Percentiles rank a stretch among this genome's conserved stretches.
These are phyloP conservation scores for Oreotrochilus melanogaster DNA, from an alignment of 2,113 vertebrate genomes.

Conservation along the genomic window DNA sequence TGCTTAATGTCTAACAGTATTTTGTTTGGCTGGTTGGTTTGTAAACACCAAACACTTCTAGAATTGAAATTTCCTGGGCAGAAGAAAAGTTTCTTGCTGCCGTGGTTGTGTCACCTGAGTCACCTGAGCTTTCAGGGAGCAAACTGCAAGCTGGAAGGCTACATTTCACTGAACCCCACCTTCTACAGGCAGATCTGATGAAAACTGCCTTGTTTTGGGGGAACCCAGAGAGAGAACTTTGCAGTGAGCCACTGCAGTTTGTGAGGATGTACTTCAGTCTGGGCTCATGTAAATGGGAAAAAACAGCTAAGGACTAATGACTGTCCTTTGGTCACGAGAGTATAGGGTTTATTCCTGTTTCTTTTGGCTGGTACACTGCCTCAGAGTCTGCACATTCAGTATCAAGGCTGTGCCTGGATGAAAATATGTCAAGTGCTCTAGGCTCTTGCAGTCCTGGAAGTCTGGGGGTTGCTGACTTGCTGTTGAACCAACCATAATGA, in stretches of 20 bases:
- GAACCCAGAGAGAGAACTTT: background rate
- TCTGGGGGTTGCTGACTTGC: background rate
- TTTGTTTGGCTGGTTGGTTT: background rate
- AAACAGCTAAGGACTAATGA: background rate
- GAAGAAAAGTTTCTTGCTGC: background rate
- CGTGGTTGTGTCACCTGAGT: background rate
- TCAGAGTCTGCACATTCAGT: background rate
- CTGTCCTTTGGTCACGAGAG: background rate
- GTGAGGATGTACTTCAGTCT: background rate
- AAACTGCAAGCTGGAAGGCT: background rate
- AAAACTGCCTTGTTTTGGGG: background rate
- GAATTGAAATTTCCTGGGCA: background rate
- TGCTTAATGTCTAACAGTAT: background rate
- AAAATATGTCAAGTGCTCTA: background rate
- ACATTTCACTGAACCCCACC: background rate
- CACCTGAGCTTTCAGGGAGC: background rate
- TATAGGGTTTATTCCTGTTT: background rate
- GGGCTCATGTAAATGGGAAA: background rate
- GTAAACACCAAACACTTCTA: background rate
- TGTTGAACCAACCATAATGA: background rate
- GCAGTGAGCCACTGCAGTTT: background rate
- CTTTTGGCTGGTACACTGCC: background rate
- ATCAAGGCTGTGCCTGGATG: background rate
- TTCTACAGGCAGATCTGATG: background rate
- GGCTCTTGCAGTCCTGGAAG: background rate